Evolutionary conservation across 2,797 vertebrate species (phyloP).

Genomic region (Gymnothorax reevesii): DNA sequence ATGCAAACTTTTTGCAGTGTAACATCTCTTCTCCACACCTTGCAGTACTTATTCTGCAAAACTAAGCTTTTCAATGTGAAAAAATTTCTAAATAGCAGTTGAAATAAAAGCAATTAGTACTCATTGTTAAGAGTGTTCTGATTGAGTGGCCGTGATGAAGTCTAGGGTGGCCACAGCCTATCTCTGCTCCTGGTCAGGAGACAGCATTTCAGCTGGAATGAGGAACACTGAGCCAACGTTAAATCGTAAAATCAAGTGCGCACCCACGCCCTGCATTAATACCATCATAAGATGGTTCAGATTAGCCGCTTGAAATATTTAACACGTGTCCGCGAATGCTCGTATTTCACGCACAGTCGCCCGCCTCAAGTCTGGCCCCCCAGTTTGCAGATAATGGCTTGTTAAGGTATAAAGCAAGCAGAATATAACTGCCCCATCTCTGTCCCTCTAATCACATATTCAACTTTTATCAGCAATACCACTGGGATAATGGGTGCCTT

Average conservation of each 20-base stretch:
- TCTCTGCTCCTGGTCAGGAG: not conserved
- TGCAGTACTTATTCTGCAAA: no score
- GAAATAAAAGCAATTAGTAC: no score
- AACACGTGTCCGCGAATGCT: not conserved
- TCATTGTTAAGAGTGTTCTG: no score
- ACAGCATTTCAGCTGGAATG: not conserved
- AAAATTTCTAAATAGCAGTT: no score
- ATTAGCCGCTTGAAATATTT: slow-evolving; percentile 12
- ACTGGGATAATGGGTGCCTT: slow-evolving; percentile 66
- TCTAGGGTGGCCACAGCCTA: no score
- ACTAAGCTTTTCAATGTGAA: no score
- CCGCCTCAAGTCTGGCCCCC: slow-evolving; percentile 26
- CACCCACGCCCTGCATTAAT: not conserved
- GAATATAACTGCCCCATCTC: slow-evolving; percentile 35
- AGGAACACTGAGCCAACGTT: not conserved
- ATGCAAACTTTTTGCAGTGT: no score
- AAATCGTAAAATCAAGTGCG: not conserved
- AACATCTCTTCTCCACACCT: no score
- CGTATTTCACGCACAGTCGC: slow-evolving; percentile 3
- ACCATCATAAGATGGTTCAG: not conserved
- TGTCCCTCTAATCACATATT: slow-evolving; percentile 63
- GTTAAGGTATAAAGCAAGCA: slow-evolving; percentile 57
- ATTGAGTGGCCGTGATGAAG: no score
- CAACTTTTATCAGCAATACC: slow-evolving; percentile 67
- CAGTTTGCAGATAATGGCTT: slow-evolving; percentile 57